Conservation (phyloP, 2,888 invertebrate genomes). For the Caenorhabditis sp. region DNA sequence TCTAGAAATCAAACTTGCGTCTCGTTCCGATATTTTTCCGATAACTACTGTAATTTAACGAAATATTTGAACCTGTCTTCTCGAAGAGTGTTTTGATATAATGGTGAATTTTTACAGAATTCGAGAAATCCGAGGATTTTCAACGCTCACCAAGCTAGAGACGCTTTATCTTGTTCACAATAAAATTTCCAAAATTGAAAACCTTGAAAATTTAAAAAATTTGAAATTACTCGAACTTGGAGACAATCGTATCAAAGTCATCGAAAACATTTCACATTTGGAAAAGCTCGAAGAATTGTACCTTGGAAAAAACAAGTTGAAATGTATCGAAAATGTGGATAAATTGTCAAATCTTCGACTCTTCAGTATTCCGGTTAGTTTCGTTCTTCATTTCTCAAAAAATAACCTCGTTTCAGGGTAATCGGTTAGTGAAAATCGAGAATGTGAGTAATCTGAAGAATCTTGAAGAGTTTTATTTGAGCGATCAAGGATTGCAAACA, state of each 20-base stretch:
- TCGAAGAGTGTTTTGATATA: not conserved
- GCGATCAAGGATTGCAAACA: conserved; percentile 86
- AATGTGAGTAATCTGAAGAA: conserved; percentile 81
- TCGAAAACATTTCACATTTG: conserved; percentile 75
- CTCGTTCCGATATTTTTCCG: no score
- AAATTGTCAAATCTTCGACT: conserved; percentile 78
- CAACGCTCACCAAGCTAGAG: conserved; percentile 70
- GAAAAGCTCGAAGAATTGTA: conserved; percentile 84
- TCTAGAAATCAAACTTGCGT: no score
- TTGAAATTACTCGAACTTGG: conserved; percentile 73
- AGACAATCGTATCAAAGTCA: conserved; percentile 73
- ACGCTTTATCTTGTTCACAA: conserved; percentile 74
- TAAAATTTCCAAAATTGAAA: conserved; percentile 73
- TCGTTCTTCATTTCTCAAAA: conserved; percentile 74
- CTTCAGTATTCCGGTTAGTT: conserved; percentile 94
- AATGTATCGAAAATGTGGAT: conserved; percentile 87
- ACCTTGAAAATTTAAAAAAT: conserved; percentile 71
- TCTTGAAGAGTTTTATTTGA: conserved; percentile 87
- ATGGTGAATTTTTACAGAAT: conserved; percentile 73
- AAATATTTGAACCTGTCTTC: no score
- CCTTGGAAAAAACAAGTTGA: conserved; percentile 83
- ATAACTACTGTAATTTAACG: no score
- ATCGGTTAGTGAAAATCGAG: conserved; percentile 86
- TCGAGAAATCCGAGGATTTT: conserved; percentile 71
- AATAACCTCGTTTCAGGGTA: conserved; percentile 77